Evolutionary conservation across 2,888 invertebrate species (phyloP).

Genomic region (Thysanoteuthis rhombus): DNA sequence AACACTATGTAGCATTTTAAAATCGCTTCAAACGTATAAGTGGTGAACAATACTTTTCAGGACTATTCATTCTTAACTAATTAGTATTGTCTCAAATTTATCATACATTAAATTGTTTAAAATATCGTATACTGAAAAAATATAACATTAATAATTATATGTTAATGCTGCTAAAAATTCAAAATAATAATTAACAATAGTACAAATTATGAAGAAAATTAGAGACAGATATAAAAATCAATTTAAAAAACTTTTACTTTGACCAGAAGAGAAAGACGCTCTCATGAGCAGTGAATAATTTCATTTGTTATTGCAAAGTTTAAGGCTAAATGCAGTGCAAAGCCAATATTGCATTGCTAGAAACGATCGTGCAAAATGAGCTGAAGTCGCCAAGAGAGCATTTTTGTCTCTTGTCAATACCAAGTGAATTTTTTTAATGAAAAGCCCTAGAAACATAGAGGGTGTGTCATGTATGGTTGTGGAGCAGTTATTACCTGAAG

Average conservation of each 20-base stretch:
- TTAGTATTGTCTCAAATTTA: not conserved
- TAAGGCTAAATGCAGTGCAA: not conserved
- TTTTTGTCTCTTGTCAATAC: not conserved
- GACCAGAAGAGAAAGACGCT: not conserved
- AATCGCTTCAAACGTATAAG: not conserved
- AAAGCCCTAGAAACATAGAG: constrained; percentile 21
- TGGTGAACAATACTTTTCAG: not conserved
- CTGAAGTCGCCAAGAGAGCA: not conserved
- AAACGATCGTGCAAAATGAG: constrained; percentile 16
- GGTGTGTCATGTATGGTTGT: constrained; percentile 17
- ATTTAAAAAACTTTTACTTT: not conserved
- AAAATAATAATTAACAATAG: not conserved
- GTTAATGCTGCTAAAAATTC: not conserved
- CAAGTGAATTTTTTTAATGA: not conserved
- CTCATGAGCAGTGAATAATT: not conserved
- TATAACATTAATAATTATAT: not conserved
- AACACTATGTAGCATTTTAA: not conserved
- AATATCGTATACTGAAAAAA: not conserved
- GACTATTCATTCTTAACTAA: not conserved
- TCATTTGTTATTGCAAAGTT: not conserved
- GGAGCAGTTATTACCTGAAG: constrained; percentile 18
- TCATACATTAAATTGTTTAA: not conserved
- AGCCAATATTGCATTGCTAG: not conserved
- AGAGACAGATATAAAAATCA: not conserved
- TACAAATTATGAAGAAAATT: not conserved